Evolutionary conservation across 2,113 vertebrate species (phyloP), one percentile per base, ranked within the genome.

Genomic region (Stercorarius parasiticus): DNA sequence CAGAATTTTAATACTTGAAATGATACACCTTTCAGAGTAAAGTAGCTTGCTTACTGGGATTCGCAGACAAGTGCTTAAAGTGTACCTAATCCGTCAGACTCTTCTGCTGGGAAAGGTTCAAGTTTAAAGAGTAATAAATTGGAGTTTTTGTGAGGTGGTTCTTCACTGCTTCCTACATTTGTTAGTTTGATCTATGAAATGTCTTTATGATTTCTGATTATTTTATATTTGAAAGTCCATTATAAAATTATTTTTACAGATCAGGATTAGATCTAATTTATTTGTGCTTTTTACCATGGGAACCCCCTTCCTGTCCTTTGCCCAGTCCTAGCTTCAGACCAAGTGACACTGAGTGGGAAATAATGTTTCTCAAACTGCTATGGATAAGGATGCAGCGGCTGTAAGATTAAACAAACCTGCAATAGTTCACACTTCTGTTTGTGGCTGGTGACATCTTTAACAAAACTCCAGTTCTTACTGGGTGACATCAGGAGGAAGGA

Each of bases 1-100:
- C 58, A 94, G 56, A 74, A 81, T 97, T 97, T 88, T 95, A 93
- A 61, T 96, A 59, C 40, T 90, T 87, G n/a, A 70, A 96, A 93
- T 89, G 19, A 74, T 86, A 40, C 26, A 80, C 78, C 38, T 94
- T 95, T 95, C 64, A 62, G 43, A 73, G 25, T 82, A 52, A 85
- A 95, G 67, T 62, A 65, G 30, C 10, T 83, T 50, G 34, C 36
- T 93, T 93, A 13, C 53, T 92, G 93, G 49, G 58, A 80, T 2
- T 1, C 86, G 36, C 70, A 89, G 55, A 56, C 29, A 76, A 90
- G 49, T 77, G 40, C 55, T 74, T 91, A 11, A 65, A 70, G 36
- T 78, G 5, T 59, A 85, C 74, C 61, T 95, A 47, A 40, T 81
- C 30, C 11, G 0, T 42, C 64, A 77, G 62, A 34, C 36, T 72